Conservation (phyloP, 2,113 vertebrate genomes). For the Hepsetus odoe region DNA sequence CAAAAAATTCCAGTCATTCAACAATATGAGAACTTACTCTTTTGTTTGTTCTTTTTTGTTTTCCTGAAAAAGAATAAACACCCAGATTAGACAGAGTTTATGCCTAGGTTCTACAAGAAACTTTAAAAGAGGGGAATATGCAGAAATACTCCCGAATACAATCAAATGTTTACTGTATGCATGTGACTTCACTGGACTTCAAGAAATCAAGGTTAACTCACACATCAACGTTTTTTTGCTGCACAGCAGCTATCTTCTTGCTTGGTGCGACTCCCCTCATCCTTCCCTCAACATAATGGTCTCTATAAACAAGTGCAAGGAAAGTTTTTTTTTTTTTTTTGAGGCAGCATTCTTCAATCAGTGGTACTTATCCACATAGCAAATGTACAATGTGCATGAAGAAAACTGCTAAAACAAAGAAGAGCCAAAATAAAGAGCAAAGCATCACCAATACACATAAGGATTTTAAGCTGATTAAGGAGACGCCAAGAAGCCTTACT, state of each 20-base stretch:
- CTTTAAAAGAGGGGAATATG: too few species aligned
- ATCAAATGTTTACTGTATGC: not conserved
- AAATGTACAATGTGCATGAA: not conserved
- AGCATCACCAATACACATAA: too few species aligned
- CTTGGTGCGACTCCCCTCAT: conserved; percentile 98
- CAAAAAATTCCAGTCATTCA: not conserved
- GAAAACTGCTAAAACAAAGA: not conserved
- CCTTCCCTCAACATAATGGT: conserved; percentile 99
- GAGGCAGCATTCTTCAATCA: not conserved
- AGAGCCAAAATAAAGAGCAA: not conserved
- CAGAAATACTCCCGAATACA: not conserved
- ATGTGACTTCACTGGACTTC: not conserved
- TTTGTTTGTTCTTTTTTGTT: conserved; percentile 99
- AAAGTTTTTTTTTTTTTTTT: not conserved
- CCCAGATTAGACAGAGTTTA: not conserved
- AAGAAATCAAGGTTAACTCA: conserved; percentile 71
- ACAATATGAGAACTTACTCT: conserved; percentile 80
- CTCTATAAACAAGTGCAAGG: conserved; percentile 74
- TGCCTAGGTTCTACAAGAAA: not conserved
- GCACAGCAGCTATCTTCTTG: conserved; percentile 94
- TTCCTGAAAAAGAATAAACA: conserved; percentile 80
- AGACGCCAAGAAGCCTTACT: conserved; percentile 79
- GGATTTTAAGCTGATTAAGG: not conserved
- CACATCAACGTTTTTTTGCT: conserved; percentile 98
- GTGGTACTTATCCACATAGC: not conserved